These are phyloP conservation scores for Mormyrus hasselquistii DNA, from an alignment of 2,797 vertebrate genomes.

Conservation along the genomic window DNA sequence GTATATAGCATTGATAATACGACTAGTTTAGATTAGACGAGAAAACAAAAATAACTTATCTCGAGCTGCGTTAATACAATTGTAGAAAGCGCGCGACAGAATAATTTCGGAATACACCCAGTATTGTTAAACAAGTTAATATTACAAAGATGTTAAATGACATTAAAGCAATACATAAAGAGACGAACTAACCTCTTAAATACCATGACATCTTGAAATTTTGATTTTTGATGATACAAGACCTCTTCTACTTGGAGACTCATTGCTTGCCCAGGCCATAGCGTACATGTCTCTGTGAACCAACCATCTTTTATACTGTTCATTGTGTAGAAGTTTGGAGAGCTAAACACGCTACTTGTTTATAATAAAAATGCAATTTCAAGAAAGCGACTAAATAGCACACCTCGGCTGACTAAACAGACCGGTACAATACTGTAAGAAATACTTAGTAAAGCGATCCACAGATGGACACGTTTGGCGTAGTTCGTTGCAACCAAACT, in stretches of 20 bases:
- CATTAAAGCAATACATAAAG: not conserved
- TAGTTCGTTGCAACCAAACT: slow-evolving; percentile 30
- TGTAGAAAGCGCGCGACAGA: not conserved
- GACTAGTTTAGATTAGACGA: not conserved
- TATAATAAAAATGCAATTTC: not conserved
- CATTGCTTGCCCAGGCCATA: slow-evolving; percentile 92
- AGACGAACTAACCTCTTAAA: slow-evolving; percentile 76
- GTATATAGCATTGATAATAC: not conserved
- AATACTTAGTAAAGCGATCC: slow-evolving; percentile 11
- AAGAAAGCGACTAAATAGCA: not conserved
- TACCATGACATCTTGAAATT: slow-evolving; percentile 88
- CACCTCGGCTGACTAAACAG: not conserved
- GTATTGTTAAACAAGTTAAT: not conserved
- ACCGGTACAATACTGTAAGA: not conserved
- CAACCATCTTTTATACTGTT: slow-evolving; percentile 78
- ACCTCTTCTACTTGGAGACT: slow-evolving; percentile 87
- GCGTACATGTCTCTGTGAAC: slow-evolving; percentile 85
- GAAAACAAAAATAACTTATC: not conserved
- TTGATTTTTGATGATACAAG: slow-evolving; percentile 78
- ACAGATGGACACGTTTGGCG: slow-evolving; percentile 39
- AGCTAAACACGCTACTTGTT: not conserved
- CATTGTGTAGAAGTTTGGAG: slow-evolving; percentile 40
- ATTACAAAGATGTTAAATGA: not conserved
- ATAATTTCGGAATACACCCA: not conserved
- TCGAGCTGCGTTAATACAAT: not conserved